Evolutionary conservation across 1,140 invertebrate genomes (phyloP).

Genomic region (Samia ricini): DNA sequence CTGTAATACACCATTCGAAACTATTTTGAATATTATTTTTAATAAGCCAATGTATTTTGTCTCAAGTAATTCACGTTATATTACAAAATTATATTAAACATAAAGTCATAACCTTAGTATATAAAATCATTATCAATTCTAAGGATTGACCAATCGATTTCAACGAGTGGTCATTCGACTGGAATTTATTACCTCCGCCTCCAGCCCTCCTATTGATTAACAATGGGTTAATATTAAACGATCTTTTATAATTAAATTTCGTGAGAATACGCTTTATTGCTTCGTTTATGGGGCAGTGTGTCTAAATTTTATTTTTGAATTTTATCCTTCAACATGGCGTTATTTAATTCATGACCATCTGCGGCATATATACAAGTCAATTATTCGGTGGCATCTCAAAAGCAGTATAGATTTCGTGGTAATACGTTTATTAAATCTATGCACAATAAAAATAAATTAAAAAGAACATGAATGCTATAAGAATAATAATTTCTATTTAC

Average conservation of each 20-base stretch:
- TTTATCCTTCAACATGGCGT: background rate
- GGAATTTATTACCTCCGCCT: slow-evolving; percentile 46
- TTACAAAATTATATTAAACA: slow-evolving; percentile 1
- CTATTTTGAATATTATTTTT: no score
- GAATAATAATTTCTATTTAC: no score
- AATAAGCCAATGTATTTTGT: no score
- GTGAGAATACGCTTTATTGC: slow-evolving; percentile 21
- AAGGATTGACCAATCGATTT: slow-evolving; percentile 22
- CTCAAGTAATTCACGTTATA: no score
- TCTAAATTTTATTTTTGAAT: background rate
- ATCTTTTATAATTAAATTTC: slow-evolving; percentile 22
- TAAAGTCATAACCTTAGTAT: background rate
- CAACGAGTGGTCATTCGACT: slow-evolving; percentile 35
- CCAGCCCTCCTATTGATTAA: slow-evolving; percentile 24
- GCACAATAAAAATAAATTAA: no score
- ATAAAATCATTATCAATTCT: slow-evolving; percentile 13
- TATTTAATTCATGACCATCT: no score
- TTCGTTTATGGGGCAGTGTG: slow-evolving; percentile 11
- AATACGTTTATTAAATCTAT: no score
- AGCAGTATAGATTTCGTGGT: no score
- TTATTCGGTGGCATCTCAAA: no score
- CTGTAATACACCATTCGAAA: no score
- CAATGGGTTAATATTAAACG: slow-evolving; percentile 14
- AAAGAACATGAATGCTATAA: no score
- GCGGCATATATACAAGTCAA: no score